Percentiles rank a stretch among this genome's conserved stretches.
These are phyloP conservation scores for Psettodes erumei DNA, from an alignment of 2,113 vertebrate species.

Conservation along the genomic window DNA sequence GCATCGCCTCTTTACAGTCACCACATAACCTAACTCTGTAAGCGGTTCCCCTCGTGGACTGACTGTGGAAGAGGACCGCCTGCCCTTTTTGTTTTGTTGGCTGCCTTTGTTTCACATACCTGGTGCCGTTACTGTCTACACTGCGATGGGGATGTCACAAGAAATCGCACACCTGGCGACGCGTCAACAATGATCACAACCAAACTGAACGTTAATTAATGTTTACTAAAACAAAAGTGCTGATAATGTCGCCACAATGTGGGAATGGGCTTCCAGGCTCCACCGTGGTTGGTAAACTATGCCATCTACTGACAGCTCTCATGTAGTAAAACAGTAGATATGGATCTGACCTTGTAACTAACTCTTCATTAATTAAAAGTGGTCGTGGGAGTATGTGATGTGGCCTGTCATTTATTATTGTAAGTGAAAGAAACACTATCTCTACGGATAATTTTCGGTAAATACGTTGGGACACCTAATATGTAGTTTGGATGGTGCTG, in stretches of 20 bases:
- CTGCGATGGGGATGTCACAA: background rate
- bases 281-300: conserved; percentile 35
- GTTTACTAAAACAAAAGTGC: too few relatives aligned
- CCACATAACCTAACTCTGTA: background rate
- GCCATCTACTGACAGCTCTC: conserved; percentile 64
- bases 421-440: background rate
- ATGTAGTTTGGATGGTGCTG: background rate
- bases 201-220: background rate
- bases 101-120: background rate
- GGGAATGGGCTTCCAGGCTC: background rate
- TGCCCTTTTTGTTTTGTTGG: background rate
- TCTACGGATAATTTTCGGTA: too few relatives aligned
- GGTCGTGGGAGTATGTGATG: background rate
- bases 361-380: background rate
- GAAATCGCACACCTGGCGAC: background rate
- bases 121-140: background rate
- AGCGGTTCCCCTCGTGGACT: background rate
- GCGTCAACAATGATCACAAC: background rate
- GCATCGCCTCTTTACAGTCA: background rate
- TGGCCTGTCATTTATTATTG: background rate
- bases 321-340: background rate
- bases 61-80: background rate
- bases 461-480: background rate
- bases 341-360: background rate
- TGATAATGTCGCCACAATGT: background rate